Conservation (phyloP, 2,888 invertebrate species). For the Acrobasis suavella region DNA sequence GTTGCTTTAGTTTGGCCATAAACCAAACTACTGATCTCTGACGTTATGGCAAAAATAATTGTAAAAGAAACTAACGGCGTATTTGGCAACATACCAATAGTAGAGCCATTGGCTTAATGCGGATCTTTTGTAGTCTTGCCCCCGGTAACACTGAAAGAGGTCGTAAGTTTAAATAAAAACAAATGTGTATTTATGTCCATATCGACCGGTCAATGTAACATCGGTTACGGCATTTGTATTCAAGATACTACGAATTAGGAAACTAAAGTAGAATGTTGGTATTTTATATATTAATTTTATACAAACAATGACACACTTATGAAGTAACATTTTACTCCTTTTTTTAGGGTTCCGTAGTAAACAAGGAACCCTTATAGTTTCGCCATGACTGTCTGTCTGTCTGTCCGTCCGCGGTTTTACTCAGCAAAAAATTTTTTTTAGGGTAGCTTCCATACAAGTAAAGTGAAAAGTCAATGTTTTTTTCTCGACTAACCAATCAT, state of each 20-base stretch:
- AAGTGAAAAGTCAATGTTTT: too few relatives aligned
- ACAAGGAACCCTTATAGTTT: too few relatives aligned
- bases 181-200: background rate
- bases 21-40: conserved; percentile 17
- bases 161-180: conserved; percentile 9
- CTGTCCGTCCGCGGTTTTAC: too few relatives aligned
- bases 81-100: conserved; percentile 22
- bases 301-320: background rate
- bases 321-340: too few relatives aligned
- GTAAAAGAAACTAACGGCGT: conserved; percentile 17
- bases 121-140: conserved; percentile 15
- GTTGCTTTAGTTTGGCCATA: conserved; percentile 14
- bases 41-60: conserved; percentile 19
- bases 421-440: too few relatives aligned
- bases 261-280: background rate
- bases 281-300: too few relatives aligned
- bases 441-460: too few relatives aligned
- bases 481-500: too few relatives aligned
- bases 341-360: too few relatives aligned
- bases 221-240: background rate
- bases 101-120: conserved; percentile 17
- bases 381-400: too few relatives aligned
- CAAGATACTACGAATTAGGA: background rate
- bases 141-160: conserved; percentile 13
- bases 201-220: background rate